Evolutionary conservation across 2,797 vertebrate genomes (phyloP).

Genomic region (Eulemur albifrons): DNA sequence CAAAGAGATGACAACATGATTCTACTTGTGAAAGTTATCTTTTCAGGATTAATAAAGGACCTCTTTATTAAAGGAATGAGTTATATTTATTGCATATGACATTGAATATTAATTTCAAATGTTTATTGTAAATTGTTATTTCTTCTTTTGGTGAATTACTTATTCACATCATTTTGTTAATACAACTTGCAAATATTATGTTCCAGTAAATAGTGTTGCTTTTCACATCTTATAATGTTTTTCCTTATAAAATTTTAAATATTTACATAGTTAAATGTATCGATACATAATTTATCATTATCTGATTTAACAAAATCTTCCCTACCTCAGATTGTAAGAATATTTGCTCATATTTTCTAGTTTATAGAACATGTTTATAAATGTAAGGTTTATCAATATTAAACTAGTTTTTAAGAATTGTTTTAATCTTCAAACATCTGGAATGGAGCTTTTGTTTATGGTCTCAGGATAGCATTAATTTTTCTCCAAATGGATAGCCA

Average conservation of each 20-base stretch:
- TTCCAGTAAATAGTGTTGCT: neutral
- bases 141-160: neutral
- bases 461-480: neutral
- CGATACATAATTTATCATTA: neutral
- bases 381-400: neutral
- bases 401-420: neutral
- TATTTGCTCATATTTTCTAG: neutral
- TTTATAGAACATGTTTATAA: neutral
- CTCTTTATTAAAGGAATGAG: neutral
- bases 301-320: neutral
- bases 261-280: neutral
- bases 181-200: neutral
- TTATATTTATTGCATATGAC: neutral
- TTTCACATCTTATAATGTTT: neutral
- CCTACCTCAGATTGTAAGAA: neutral
- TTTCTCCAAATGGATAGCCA: neutral
- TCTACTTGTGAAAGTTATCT: neutral
- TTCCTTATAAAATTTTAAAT: neutral
- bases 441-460: neutral
- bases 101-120: neutral
- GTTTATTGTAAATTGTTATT: neutral
- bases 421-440: neutral
- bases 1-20: neutral
- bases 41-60: neutral
- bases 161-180: neutral